Evolutionary conservation across 2,113 vertebrate genomes (phyloP).

Genomic region (Mormoops blainvillei): DNA sequence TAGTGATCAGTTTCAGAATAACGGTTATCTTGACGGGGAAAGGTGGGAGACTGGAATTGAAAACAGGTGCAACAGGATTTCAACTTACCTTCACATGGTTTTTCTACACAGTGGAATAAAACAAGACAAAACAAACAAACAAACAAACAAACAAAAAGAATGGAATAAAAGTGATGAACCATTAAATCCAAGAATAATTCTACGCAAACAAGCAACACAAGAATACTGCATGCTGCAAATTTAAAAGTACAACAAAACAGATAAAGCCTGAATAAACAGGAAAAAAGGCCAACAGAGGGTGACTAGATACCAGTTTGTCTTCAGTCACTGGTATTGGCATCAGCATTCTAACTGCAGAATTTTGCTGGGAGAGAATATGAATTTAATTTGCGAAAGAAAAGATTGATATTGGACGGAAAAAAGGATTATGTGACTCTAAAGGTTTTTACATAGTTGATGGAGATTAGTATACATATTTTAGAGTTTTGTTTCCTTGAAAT

Average conservation of each 20-base stretch:
- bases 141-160: not conserved
- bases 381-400: constrained; percentile 22
- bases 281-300: not conserved
- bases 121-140: not conserved
- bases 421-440: not conserved
- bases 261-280: not conserved
- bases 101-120: not conserved
- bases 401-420: not conserved
- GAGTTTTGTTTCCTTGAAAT: not conserved
- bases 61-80: not conserved
- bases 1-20: not conserved
- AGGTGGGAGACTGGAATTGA: not conserved
- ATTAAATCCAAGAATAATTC: not conserved
- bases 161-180: not conserved
- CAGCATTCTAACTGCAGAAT: not conserved
- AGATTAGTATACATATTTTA: not conserved
- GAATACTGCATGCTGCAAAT: not conserved
- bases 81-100: not conserved
- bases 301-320: not conserved
- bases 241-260: not conserved
- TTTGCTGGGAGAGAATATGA: not conserved
- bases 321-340: not conserved
- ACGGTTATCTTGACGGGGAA: not conserved
- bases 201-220: not conserved
- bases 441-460: not conserved